Conservation (phyloP, 2,113 vertebrate genomes). For the Hippolais icterina region DNA sequence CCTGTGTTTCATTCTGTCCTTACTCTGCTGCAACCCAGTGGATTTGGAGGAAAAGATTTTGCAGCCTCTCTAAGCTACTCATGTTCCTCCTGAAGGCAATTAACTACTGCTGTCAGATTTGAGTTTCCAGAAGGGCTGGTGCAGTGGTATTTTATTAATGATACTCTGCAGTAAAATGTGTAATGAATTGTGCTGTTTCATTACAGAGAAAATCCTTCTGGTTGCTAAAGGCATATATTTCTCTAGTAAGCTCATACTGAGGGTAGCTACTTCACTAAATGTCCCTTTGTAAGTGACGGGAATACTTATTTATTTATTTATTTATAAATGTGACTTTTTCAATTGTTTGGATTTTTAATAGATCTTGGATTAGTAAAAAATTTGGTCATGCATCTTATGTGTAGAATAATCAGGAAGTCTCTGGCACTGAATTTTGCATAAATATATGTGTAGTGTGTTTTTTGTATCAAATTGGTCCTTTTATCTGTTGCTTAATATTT, state of each 20-base stretch:
- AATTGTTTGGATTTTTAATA: neutral
- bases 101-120: conserved; percentile 49
- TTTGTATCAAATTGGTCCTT: neutral
- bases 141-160: conserved; percentile 63
- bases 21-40: neutral
- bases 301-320: neutral
- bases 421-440: neutral
- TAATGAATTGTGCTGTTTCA: conserved; percentile 35
- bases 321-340: neutral
- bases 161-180: conserved; percentile 41
- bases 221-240: neutral
- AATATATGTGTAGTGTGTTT: neutral
- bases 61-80: neutral
- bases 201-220: conserved; percentile 35
- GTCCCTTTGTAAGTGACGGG: neutral
- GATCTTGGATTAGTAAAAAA: neutral
- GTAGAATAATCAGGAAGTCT: neutral
- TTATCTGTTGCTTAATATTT: neutral
- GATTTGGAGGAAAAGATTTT: conserved; percentile 9
- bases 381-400: neutral
- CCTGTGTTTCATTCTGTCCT: neutral
- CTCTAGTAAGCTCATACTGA: neutral
- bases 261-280: neutral
- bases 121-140: conserved; percentile 35
- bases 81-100: conserved; percentile 45